Evolutionary conservation across 1,140 invertebrate genomes (phyloP).

Genomic region (Paraescarpia echinospica): DNA sequence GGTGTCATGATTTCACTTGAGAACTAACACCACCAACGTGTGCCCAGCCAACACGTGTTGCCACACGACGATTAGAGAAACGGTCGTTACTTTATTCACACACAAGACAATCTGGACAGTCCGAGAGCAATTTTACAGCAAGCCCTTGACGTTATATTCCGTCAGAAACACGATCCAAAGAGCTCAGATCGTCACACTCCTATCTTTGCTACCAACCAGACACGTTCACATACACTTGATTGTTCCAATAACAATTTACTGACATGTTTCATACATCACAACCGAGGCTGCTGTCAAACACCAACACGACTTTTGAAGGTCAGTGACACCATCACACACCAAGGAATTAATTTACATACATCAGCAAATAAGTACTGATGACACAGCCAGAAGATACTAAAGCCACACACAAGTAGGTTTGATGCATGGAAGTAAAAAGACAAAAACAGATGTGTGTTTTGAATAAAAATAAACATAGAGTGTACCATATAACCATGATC

Average conservation of each 20-base stretch:
- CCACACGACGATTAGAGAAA: neutral
- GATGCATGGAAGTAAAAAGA: neutral
- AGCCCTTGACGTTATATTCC: too few relatives aligned
- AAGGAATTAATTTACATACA: neutral
- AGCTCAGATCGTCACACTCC: neutral
- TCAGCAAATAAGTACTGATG: neutral
- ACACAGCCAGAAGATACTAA: neutral
- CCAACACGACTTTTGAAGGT: too few relatives aligned
- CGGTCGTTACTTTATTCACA: neutral
- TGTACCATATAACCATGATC: neutral
- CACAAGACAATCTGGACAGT: neutral
- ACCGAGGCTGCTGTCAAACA: too few relatives aligned
- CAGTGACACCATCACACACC: neutral
- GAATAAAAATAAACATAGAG: neutral
- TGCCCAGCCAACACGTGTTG: neutral
- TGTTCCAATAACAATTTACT: neutral
- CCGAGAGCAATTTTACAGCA: neutral
- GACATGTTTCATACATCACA: neutral
- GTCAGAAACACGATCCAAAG: neutral
- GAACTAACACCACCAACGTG: neutral
- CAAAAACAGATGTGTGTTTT: neutral
- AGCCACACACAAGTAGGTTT: neutral
- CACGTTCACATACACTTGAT: neutral
- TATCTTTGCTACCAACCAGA: neutral
- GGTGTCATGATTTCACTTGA: neutral